Evolutionary conservation across 1,140 invertebrate species (phyloP).

Genomic region (Trissolcus basalis): DNA sequence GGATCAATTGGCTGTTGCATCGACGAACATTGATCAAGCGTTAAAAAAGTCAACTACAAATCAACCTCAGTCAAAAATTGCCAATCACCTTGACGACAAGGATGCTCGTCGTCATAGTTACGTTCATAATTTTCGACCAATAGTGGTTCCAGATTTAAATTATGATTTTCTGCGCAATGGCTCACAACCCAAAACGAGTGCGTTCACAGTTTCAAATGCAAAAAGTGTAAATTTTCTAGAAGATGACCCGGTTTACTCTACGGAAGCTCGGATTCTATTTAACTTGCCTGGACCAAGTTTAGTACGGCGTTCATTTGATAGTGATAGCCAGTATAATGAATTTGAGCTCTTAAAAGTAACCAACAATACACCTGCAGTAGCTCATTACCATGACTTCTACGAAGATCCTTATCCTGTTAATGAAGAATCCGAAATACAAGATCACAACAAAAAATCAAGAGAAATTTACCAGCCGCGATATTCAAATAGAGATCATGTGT

Average conservation of each 20-base stretch:
- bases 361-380: slow-evolving; percentile 68
- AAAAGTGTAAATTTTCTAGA: slow-evolving; percentile 45
- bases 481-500: slow-evolving; percentile 18
- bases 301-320: slow-evolving; percentile 66
- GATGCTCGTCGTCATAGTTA: slow-evolving; percentile 65
- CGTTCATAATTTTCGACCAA: slow-evolving; percentile 69
- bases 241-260: slow-evolving; percentile 64
- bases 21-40: slow-evolving; percentile 56
- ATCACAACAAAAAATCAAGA: slow-evolving; percentile 22
- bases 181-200: not conserved
- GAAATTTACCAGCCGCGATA: slow-evolving; percentile 1
- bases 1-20: slow-evolving; percentile 69
- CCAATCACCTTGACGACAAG: slow-evolving; percentile 23
- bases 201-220: slow-evolving; percentile 1
- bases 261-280: slow-evolving; percentile 68
- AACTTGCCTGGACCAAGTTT: slow-evolving; percentile 55
- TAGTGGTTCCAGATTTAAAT: slow-evolving; percentile 51
- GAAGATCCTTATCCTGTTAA: slow-evolving; percentile 54
- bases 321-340: slow-evolving; percentile 61
- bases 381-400: slow-evolving; percentile 70
- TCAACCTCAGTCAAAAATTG: slow-evolving; percentile 18
- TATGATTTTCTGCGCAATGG: slow-evolving; percentile 19
- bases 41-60: slow-evolving; percentile 35
- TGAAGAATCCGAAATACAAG: slow-evolving; percentile 21
- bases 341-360: slow-evolving; percentile 72